phyloP scores from a whole-genome alignment of 2,113 vertebrate genomes.

The Cottus gobio region DNA sequence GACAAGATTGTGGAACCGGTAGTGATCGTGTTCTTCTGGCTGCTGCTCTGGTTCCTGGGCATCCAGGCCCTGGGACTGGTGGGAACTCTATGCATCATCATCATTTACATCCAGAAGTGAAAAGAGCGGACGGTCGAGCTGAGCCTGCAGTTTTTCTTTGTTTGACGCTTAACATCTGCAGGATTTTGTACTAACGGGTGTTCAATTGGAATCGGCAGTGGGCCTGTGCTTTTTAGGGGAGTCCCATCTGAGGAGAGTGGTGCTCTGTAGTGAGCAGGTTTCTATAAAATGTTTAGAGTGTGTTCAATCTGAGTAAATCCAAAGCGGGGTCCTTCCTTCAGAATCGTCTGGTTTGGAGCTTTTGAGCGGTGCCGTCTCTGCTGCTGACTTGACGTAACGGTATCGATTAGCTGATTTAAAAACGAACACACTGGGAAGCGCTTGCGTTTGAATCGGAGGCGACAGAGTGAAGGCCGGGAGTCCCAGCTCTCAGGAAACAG shows the following conservation, averaged over 20 bases:
- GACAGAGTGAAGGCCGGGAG: not conserved
- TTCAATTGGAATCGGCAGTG: not conserved
- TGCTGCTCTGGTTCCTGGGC: conserved; percentile 96
- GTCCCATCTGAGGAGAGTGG: not conserved
- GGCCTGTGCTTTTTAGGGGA: not conserved
- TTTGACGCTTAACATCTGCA: not conserved
- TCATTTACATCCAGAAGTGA: conserved; percentile 96
- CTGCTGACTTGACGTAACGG: not conserved
- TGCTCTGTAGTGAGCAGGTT: not conserved
- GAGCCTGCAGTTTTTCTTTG: conserved; percentile 11
- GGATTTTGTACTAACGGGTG: conserved; percentile 11
- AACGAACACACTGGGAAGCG: not conserved
- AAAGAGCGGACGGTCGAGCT: not conserved
- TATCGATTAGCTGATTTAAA: not conserved
- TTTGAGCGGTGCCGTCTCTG: not conserved
- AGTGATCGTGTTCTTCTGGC: conserved; percentile 93
- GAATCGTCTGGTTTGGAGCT: not conserved
- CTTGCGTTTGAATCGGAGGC: conserved; percentile 3
- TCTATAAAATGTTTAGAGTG: not conserved
- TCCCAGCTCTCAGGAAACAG: not conserved
- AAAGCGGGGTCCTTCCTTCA: not conserved
- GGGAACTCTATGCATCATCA: conserved; percentile 94
- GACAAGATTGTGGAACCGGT: conserved; percentile 96
- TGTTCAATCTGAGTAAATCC: not conserved
- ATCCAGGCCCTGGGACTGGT: conserved; percentile 95